Evolutionary conservation across 2,113 vertebrate species (phyloP).

Genomic region (Takifugu bimaculatus): DNA sequence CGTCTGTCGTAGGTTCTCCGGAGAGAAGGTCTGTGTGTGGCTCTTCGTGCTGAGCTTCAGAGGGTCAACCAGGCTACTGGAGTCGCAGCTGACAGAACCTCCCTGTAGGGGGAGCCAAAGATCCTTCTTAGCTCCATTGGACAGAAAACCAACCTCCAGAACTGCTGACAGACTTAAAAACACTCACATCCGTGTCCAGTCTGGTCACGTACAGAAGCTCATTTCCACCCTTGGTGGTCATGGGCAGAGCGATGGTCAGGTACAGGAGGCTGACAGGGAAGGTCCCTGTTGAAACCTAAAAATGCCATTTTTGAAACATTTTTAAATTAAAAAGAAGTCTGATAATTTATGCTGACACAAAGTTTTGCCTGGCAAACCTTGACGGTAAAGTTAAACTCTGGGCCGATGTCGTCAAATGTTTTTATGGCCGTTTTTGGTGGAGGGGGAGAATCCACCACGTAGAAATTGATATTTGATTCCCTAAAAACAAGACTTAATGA

Average conservation of each 20-base stretch:
- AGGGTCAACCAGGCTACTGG: conserved; percentile 70
- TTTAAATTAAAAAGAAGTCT: neutral
- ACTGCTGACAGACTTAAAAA: neutral
- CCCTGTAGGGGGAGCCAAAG: conserved; percentile 58
- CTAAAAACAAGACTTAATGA: conserved; percentile 55
- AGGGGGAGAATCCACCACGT: conserved; percentile 75
- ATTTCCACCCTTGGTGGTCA: conserved; percentile 75
- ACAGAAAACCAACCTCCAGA: too few species aligned
- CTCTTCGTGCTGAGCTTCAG: conserved; percentile 72
- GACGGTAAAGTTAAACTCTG: conserved; percentile 83
- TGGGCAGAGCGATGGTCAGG: conserved; percentile 79
- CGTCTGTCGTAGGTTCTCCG: conserved; percentile 75
- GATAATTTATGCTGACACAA: neutral
- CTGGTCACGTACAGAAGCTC: conserved; percentile 80
- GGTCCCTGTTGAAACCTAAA: conserved; percentile 79
- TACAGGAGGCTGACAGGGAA: conserved; percentile 78
- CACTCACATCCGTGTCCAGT: conserved; percentile 75
- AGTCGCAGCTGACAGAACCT: conserved; percentile 76
- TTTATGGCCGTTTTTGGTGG: conserved; percentile 71
- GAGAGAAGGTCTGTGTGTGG: conserved; percentile 71
- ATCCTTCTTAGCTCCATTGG: too few species aligned
- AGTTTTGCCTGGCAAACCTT: conserved; percentile 72
- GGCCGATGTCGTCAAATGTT: conserved; percentile 83
- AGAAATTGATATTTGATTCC: conserved; percentile 82
- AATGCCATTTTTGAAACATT: neutral